Percentiles rank a stretch among this genome's conserved stretches.
phyloP scores from a whole-genome alignment of 2,113 vertebrate species.

The Strigops habroptila region DNA sequence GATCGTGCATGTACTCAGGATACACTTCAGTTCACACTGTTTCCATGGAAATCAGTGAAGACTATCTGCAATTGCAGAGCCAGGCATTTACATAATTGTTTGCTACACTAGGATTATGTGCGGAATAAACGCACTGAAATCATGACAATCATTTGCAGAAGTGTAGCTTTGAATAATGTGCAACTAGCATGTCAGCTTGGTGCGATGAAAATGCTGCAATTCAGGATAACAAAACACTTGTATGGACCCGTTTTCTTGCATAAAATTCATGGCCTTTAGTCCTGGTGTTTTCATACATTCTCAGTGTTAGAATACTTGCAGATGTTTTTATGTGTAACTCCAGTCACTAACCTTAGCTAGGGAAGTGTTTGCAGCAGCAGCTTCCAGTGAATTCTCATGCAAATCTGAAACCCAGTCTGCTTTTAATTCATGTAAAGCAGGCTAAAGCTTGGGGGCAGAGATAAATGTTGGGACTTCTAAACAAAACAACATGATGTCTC shows the following conservation, averaged over 20 bases:
- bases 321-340: neutral
- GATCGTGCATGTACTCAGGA: neutral
- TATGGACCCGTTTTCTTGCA: neutral
- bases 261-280: neutral
- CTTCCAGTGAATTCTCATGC: neutral
- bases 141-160: neutral
- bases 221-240: neutral
- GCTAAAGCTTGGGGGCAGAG: neutral
- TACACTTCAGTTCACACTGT: neutral
- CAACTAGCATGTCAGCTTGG: neutral
- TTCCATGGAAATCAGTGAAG: slow-evolving; percentile 18
- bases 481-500: neutral
- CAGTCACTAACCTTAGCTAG: neutral
- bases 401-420: neutral
- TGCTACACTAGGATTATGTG: neutral
- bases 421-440: neutral
- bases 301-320: neutral
- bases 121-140: neutral
- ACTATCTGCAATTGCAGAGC: neutral
- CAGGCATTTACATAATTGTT: neutral
- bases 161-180: neutral
- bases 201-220: neutral
- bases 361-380: neutral
- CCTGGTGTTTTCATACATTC: neutral
- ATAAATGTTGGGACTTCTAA: neutral